Evolutionary conservation across 2,797 vertebrate genomes (phyloP).

Genomic region (Myoxocephalus aenaeus): DNA sequence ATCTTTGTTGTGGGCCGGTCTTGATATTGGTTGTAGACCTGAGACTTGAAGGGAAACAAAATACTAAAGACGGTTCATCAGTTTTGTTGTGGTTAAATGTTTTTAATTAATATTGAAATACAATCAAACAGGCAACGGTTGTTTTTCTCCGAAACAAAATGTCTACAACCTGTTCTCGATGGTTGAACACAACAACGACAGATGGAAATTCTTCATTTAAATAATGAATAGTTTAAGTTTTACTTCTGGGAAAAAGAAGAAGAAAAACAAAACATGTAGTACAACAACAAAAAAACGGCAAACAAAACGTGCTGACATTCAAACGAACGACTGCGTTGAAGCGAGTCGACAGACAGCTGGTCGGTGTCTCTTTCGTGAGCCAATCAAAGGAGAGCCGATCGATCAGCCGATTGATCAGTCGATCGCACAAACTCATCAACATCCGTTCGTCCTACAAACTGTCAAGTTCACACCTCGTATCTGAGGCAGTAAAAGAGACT

Average conservation of each 20-base stretch:
- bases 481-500: background rate
- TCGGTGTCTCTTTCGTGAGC: background rate
- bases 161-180: background rate
- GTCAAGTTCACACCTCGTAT: background rate
- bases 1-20: too few species aligned
- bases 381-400: background rate
- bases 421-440: background rate
- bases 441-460: background rate
- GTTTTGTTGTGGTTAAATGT: constrained; percentile 14
- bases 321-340: background rate
- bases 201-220: too few species aligned
- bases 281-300: background rate
- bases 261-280: too few species aligned
- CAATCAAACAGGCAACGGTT: constrained; percentile 26
- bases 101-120: constrained; percentile 44
- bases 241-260: too few species aligned
- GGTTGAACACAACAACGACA: background rate
- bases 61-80: background rate
- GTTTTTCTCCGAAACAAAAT: background rate
- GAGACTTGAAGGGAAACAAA: background rate
- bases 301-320: background rate
- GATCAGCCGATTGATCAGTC: background rate
- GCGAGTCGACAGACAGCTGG: background rate
- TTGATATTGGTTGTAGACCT: background rate
- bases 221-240: too few species aligned